Base-by-base conservation (phyloP, 2,797 vertebrate species). In the Glyptemys insculpta region DNA sequence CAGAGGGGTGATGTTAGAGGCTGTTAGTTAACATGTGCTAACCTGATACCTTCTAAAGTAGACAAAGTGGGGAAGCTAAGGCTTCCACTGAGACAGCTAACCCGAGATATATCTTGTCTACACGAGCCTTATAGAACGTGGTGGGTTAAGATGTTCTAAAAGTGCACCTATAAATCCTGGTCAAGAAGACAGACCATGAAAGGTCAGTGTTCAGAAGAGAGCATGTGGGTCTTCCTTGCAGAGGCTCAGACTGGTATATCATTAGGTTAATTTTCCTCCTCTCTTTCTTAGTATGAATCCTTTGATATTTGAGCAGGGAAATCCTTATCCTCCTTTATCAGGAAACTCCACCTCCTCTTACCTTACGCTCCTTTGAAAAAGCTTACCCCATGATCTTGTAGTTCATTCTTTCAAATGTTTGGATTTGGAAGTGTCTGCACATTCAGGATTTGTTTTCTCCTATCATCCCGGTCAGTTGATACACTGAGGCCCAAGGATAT, bases 251-350 rank as follows among this genome's bases (percentile, higher is more conserved):
- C 85, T 94, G 92, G 89, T 95, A 96, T 97, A 97, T 34, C 47
- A 25, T 41, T 27, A 41, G n/a, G 91, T 96, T 97, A 94, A 95
- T 83, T 94, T 62, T 93, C 86, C 94, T 86, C 94, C 88, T 92
- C 83, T 93, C 94, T 97, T 88, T 92, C 95, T 96, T 92, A 93
- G 65, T 97, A 92, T 81, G 94, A 96, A 95, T 96, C 96, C 97
- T 98, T 97, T 97, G 96, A 97, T 98, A 97, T 97, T 97, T 96
- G 96, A 98, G 97, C 95, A 95, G 97, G 97, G 97, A 98, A 98
- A 97, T 97, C 96, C 96, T 98, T 92, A 91, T 97, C 92, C 84
- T 95, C 96, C 94, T 96, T 41, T 72, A 41, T 72, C n/a, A 41
- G 65, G n/a, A 72, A 72, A 72, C n/a, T 21, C 19, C 19, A 72